Conservation (phyloP, 2,797 vertebrate species). For the Bradypus variegatus region DNA sequence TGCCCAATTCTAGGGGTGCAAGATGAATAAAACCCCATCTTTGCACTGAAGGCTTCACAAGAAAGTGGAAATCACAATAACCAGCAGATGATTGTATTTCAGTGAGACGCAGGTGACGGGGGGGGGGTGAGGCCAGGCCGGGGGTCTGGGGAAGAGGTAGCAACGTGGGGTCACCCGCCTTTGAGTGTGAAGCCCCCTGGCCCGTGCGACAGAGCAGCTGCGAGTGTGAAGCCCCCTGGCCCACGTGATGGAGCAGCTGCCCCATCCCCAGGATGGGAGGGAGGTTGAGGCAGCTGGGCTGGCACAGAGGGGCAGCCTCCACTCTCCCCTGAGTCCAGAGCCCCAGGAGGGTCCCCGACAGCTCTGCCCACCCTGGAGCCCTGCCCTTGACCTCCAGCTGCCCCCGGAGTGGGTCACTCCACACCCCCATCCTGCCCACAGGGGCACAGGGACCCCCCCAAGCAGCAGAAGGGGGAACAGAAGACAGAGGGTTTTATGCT, state of each 20-base stretch:
- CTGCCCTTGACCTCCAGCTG: background rate
- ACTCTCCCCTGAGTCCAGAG: background rate
- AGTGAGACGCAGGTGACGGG: rapidly evolving
- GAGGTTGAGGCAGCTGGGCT: background rate
- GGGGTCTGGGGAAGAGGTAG: too few species aligned
- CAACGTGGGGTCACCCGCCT: background rate
- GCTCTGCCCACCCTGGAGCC: background rate
- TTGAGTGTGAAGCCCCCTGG: background rate
- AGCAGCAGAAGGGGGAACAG: background rate
- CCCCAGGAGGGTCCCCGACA: rapidly evolving
- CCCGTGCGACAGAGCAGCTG: background rate
- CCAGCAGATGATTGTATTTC: background rate
- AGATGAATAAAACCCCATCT: rapidly evolving
- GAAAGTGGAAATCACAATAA: background rate
- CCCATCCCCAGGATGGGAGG: background rate
- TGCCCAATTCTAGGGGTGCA: background rate
- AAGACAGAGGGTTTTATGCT: background rate
- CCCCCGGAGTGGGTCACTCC: background rate
- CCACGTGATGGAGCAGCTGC: background rate
- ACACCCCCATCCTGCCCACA: background rate
- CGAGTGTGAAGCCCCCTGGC: too few species aligned
- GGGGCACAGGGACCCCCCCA: background rate
- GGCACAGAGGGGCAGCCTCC: rapidly evolving
- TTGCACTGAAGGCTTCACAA: background rate
- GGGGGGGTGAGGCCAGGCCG: rapidly evolving